Percentiles rank a stretch among this genome's conserved stretches.
These are phyloP conservation scores for Dermochelys coriacea DNA, from an alignment of 2,797 vertebrate genomes.

Conservation along the genomic window DNA sequence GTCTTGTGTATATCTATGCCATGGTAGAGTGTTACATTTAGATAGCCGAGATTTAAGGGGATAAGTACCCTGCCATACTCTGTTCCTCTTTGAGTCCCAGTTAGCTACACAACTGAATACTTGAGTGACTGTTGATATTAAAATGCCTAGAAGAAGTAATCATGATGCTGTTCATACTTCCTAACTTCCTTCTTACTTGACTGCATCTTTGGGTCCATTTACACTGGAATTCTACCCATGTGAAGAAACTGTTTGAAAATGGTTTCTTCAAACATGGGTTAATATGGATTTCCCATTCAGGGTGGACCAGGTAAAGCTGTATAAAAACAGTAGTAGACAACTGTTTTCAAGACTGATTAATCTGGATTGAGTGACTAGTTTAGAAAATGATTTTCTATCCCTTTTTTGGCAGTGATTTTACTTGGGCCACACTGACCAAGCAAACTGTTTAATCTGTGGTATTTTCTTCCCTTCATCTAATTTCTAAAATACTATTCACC, in stretches of 20 bases:
- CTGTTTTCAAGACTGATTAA: not conserved
- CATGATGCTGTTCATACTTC: not conserved
- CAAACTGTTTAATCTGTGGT: not conserved
- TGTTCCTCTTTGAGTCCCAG: not conserved
- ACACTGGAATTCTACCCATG: not conserved
- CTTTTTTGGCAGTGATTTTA: not conserved
- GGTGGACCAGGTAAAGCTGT: not conserved
- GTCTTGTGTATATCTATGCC: not conserved
- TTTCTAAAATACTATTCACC: not conserved
- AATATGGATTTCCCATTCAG: not conserved
- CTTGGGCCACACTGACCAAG: not conserved
- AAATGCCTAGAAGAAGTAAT: not conserved
- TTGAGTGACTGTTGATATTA: not conserved
- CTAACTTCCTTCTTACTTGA: not conserved
- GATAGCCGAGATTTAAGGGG: not conserved
- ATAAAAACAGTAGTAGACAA: not conserved
- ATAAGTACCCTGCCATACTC: not conserved
- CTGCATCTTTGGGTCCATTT: not conserved
- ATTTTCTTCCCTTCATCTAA: not conserved
- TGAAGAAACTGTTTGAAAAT: not conserved
- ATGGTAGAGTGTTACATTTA: not conserved
- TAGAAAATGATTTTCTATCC: not conserved
- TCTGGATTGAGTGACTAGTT: not conserved
- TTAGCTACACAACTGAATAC: not conserved
- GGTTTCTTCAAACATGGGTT: not conserved